Conservation (phyloP, 1,140 invertebrate genomes). For the Bombyx mandarina region DNA sequence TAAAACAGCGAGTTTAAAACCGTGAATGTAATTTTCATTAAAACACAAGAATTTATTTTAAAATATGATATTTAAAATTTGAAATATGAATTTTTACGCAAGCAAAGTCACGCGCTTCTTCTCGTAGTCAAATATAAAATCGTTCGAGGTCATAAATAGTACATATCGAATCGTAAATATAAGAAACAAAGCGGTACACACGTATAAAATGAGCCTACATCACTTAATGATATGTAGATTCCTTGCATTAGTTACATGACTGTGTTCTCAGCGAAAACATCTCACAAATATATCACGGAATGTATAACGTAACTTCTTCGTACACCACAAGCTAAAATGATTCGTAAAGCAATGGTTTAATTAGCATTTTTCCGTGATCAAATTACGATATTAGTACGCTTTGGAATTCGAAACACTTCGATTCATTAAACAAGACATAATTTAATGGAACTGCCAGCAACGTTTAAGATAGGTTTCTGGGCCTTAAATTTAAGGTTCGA, state of each 20-base stretch:
- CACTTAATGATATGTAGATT: slow-evolving; percentile 72
- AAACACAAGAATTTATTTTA: too few species aligned
- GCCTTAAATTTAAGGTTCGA: slow-evolving; percentile 15
- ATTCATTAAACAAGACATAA: slow-evolving; percentile 71
- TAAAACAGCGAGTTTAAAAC: too few species aligned
- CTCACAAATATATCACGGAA: slow-evolving; percentile 35
- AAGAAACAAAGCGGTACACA: slow-evolving; percentile 67
- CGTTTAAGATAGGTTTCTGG: slow-evolving; percentile 23
- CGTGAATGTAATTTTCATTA: too few species aligned
- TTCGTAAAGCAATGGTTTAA: slow-evolving; percentile 10
- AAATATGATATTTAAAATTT: too few species aligned
- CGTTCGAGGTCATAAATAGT: slow-evolving; percentile 59
- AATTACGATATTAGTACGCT: neutral
- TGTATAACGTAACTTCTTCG: slow-evolving; percentile 14
- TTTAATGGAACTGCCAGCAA: slow-evolving; percentile 39
- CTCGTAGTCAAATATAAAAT: slow-evolving; percentile 25
- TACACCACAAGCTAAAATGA: slow-evolving; percentile 20
- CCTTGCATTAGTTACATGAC: slow-evolving; percentile 69
- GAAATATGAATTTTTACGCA: too few species aligned
- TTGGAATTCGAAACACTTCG: slow-evolving; percentile 30
- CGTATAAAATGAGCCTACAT: slow-evolving; percentile 63
- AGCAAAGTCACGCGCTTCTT: too few species aligned
- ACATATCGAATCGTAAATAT: slow-evolving; percentile 59
- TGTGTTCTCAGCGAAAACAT: slow-evolving; percentile 66
- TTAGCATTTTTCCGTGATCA: slow-evolving; percentile 13